Conservation (phyloP, 2,797 vertebrate species). For the Lateolabrax maculatus region DNA sequence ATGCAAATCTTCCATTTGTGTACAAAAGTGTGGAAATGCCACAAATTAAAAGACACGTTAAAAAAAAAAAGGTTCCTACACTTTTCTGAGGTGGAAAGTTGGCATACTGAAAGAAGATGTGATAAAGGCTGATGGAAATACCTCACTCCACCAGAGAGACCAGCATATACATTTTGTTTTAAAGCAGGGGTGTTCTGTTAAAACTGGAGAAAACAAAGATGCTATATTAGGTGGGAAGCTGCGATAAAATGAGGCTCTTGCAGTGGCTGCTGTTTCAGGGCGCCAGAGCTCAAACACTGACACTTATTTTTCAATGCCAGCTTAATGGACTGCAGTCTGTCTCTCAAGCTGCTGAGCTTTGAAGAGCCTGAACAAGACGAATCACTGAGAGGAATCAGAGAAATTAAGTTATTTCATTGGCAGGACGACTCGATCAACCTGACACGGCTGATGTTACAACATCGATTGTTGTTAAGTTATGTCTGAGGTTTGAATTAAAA, state of each 20-base stretch:
- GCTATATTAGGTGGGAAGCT: no score
- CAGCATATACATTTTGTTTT: no score
- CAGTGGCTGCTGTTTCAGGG: no score
- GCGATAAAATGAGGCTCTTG: no score
- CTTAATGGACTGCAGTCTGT: conserved; percentile 21
- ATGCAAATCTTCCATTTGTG: no score
- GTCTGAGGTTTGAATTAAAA: conserved; percentile 13
- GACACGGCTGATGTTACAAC: background rate
- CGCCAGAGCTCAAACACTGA: conserved; percentile 4
- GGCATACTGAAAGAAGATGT: background rate
- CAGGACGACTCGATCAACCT: conserved; percentile 19
- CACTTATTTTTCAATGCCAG: conserved; percentile 11
- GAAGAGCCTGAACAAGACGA: conserved; percentile 12
- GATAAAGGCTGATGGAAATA: background rate
- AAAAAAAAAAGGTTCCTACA: background rate
- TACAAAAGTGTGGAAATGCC: background rate
- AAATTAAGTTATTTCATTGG: conserved; percentile 21
- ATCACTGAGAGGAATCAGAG: conserved; percentile 19
- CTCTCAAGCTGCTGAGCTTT: conserved; percentile 10
- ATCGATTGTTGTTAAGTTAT: conserved; percentile 13
- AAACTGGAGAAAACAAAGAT: no score
- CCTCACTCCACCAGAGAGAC: no score
- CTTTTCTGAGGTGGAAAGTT: background rate
- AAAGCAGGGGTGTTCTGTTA: no score
- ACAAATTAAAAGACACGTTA: no score